Percentiles rank a stretch among this genome's conserved stretches.
Conservation (phyloP, 2,797 vertebrate species). For the Geotrypetes seraphini region DNA sequence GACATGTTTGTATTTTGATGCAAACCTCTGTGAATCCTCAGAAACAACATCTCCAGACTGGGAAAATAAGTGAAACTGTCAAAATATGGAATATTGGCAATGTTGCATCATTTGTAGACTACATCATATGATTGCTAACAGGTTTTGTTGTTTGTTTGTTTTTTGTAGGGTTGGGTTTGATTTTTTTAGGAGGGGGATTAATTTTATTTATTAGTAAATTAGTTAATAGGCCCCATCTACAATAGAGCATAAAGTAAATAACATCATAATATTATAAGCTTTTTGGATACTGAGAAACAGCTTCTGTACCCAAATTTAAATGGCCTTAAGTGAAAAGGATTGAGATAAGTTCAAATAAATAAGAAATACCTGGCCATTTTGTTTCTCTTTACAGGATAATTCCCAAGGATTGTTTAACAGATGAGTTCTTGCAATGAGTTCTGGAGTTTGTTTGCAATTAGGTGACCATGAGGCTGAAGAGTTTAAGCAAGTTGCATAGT, state of each 20-base stretch:
- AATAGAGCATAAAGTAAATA: no score
- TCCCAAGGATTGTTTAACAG: slow-evolving; percentile 17
- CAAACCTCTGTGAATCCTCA: slow-evolving; percentile 32
- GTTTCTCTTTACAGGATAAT: slow-evolving; percentile 11
- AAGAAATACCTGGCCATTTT: slow-evolving; percentile 35
- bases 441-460: slow-evolving; percentile 29
- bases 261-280: no score
- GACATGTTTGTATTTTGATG: slow-evolving; percentile 13
- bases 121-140: neutral
- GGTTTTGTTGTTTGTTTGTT: slow-evolving; percentile 8
- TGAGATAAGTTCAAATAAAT: no score
- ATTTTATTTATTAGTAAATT: no score
- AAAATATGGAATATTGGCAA: neutral
- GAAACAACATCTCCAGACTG: slow-evolving; percentile 36
- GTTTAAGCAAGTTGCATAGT: slow-evolving; percentile 33
- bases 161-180: no score
- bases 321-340: no score
- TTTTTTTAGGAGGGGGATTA: no score
- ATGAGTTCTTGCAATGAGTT: slow-evolving; percentile 30
- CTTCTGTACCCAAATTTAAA: no score
- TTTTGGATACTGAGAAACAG: no score
- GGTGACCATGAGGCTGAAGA: slow-evolving; percentile 28
- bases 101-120: neutral
- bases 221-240: no score
- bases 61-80: slow-evolving; percentile 42